Evolutionary conservation across 2,888 invertebrate genomes (phyloP), one percentile per base, ranked within the genome.

Genomic region (Panzeria rudis): DNA sequence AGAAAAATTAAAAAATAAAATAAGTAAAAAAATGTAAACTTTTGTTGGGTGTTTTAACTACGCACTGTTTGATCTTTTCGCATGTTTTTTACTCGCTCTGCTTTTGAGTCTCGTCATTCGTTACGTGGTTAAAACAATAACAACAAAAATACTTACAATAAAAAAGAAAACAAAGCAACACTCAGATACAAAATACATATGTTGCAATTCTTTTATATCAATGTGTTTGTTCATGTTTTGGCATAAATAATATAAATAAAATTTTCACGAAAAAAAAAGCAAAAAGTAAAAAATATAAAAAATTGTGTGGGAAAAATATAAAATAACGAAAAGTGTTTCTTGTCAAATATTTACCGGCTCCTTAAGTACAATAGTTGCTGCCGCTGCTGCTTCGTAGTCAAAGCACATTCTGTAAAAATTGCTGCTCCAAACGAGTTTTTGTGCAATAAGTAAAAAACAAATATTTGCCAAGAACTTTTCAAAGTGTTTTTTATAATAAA

Each of bases 271-370:
- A 72, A 59, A 44, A n/a, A n/a, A 41, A 72, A 20, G 3, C 1
- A 47, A 11, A 32, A 66, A 23, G 32, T 2, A 2, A 20, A 59
- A 47, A 59, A 8, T 17, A 20, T 17, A 32, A 32, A 47, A 56
- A 32, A 73, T 50, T n/a, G 66, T 56, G 76, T 76, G 56, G 66
- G 56, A 66, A 73, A 73, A 56, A 66, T 52, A 44, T 44, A 56
- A 47, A 66, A 35, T 32, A 44, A 47, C 13, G 6, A 64, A 64
- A 17, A 29, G 29, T 1, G 38, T 54, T 29, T 73, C n/a, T 72
- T 23, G 6, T 25, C 64, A 41, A 75, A 75, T 35, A 64, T 11
- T 79, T 79, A 62, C 71, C 79, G 79, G 79, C 79, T 71, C 68
- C 20, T 64, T 41, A 64, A 75, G 17, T 75, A 52, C 0, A 2